These are phyloP conservation scores for Botrylloides violaceus DNA, from an alignment of 23 tunicate genomes.

Conservation along the genomic window DNA sequence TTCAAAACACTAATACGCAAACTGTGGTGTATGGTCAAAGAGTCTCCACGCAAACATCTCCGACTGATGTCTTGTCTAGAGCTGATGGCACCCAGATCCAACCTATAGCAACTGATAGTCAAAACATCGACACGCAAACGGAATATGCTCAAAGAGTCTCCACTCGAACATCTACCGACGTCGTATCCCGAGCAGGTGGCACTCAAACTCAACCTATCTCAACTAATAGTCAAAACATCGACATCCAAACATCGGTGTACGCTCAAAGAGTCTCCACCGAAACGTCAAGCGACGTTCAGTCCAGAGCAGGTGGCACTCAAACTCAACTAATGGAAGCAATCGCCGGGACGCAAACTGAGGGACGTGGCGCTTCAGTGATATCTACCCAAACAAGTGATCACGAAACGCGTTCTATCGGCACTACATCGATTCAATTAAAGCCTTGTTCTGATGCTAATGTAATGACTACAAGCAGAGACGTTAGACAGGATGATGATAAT, in stretches of 20 bases:
- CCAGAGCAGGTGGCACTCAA: neutral
- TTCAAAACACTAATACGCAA: neutral
- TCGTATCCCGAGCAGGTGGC: neutral
- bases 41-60: neutral
- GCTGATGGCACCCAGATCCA: too few species aligned
- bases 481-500: too few species aligned
- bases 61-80: neutral
- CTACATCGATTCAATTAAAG: too few species aligned
- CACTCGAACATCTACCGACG: neutral
- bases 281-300: constrained; percentile 3
- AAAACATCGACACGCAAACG: constrained; percentile 11
- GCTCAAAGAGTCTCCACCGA: neutral
- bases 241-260: too few species aligned
- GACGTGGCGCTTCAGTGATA: neutral
- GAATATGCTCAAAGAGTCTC: neutral
- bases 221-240: too few species aligned
- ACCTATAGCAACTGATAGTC: too few species aligned
- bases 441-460: too few species aligned
- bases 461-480: too few species aligned
- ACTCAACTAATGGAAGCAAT: constrained; percentile 4
- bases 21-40: neutral
- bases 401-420: too few species aligned
- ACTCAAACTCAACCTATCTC: constrained; percentile 11
- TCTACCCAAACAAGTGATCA: too few species aligned
- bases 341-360: neutral